phyloP scores from a whole-genome alignment of 2,113 vertebrate species.

The Synchiropus splendidus region DNA sequence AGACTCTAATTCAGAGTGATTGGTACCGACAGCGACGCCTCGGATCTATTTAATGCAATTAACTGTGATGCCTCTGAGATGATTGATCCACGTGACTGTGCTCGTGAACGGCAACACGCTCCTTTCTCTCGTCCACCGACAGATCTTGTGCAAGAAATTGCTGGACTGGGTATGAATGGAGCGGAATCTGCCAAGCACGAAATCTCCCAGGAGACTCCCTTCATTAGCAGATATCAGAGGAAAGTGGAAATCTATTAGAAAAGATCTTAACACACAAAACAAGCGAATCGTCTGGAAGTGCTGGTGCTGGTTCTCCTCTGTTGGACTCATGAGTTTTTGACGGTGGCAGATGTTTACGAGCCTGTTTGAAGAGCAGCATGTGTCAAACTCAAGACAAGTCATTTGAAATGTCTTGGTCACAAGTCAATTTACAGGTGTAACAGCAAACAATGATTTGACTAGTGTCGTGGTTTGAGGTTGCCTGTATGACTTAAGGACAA shows the following conservation, averaged over 20 bases:
- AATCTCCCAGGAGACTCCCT: constrained; percentile 22
- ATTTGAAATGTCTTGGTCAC: too few relatives aligned
- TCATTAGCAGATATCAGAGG: constrained; percentile 36
- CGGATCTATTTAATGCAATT: constrained; percentile 28
- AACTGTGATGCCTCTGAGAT: constrained; percentile 15
- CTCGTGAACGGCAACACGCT: not conserved
- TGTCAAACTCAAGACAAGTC: too few relatives aligned
- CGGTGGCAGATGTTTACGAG: too few relatives aligned
- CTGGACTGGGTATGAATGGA: constrained; percentile 14
- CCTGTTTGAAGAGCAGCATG: too few relatives aligned
- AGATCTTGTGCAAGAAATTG: too few relatives aligned
- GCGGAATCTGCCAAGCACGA: constrained; percentile 27
- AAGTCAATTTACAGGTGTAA: too few relatives aligned
- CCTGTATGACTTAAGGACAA: too few relatives aligned
- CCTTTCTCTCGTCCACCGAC: constrained; percentile 20
- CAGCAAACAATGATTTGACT: too few relatives aligned
- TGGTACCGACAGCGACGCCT: constrained; percentile 26
- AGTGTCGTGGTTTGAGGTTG: too few relatives aligned
- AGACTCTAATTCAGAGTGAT: constrained; percentile 29
- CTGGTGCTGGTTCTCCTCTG: too few relatives aligned
- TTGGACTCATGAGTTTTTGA: too few relatives aligned
- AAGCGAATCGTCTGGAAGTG: constrained; percentile 16
- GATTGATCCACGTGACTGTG: constrained; percentile 8
- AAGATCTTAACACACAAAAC: constrained; percentile 35
- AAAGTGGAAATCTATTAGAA: constrained; percentile 40